phyloP scores from a whole-genome alignment of 2,797 vertebrate genomes.

The Thalassophryne amazonica region DNA sequence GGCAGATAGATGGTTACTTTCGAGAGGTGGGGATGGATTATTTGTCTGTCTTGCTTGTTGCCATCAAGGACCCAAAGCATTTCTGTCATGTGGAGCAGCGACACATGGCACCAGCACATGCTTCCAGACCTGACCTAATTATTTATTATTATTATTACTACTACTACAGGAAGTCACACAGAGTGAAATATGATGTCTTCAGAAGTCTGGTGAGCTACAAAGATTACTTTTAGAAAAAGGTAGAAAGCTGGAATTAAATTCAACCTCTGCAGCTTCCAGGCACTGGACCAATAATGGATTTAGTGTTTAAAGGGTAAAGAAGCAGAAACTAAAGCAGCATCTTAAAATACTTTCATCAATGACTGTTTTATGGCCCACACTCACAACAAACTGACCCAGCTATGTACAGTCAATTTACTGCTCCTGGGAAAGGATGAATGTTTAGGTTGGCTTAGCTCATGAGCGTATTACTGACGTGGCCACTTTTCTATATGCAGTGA shows the following conservation, averaged over 20 bases:
- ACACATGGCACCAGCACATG: too few relatives aligned
- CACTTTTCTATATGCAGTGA: constrained; percentile 51
- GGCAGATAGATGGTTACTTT: too few relatives aligned
- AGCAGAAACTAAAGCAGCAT: neutral
- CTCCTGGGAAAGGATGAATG: constrained; percentile 46
- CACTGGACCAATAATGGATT: constrained; percentile 11
- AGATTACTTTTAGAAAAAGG: constrained; percentile 11
- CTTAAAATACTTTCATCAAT: constrained; percentile 4
- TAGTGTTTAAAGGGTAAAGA: neutral
- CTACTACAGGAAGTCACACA: too few relatives aligned
- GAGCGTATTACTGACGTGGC: constrained; percentile 54
- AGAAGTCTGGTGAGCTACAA: too few relatives aligned
- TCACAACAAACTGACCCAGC: constrained; percentile 25
- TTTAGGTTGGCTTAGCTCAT: constrained; percentile 50
- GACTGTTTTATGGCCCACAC: constrained; percentile 21
- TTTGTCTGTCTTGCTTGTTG: too few relatives aligned
- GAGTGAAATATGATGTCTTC: too few relatives aligned
- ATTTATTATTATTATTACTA: too few relatives aligned
- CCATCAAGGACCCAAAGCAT: too few relatives aligned
- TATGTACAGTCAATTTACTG: constrained; percentile 34
- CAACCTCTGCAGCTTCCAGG: constrained; percentile 11
- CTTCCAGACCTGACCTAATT: too few relatives aligned
- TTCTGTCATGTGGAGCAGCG: too few relatives aligned
- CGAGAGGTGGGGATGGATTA: too few relatives aligned
- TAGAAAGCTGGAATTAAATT: constrained; percentile 1